Base-by-base conservation (phyloP, 2,888 invertebrate genomes). In the Cremastinae sp. region DNA sequence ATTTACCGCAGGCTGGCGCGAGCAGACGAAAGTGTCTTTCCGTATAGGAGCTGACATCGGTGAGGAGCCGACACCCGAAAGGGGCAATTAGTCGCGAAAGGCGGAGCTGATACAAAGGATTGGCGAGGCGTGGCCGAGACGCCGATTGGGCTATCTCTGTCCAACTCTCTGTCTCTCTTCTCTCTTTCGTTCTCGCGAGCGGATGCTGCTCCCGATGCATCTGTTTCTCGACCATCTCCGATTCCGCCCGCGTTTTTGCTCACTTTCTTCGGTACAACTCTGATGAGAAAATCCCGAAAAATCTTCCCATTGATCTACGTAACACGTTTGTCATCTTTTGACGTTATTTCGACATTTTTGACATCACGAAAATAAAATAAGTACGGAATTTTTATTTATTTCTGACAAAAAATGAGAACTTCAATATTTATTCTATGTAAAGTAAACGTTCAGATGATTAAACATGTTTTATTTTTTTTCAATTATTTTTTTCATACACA, bases 71-170 rank as follows among this genome's bases (percentile, higher is more conserved):
- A 75, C 80, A 80, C 54, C 43, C 74, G 79, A 76, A 70, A 70
- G 45, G 66, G 73, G 82, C 81, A 87, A 87, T 87, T 87, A 87
- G 87, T 81, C 58, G 62, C 72, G 66, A 84, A 84, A 86, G 87
- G 86, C 87, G 86, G 85, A 82, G 84, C 73, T 75, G 80, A 81
- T 80, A 83, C 81, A 87, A 87, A 87, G 85, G 86, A 86, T 86
- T 85, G 85, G 78, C 82, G 22, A 86, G 86, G 86, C 87, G 86
- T 86, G 85, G 82, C 80, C 59, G 71, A 65, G 61, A 78, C 78
- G 71, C 79, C 75, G 71, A 80, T 74, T 74, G 79, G n/a, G 71
- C 10, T 47, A 16, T 54, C 16, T 45, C 28, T 16, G 7, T 53
- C 28, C 38, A 34, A 34, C 16, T 20, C 20, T 16, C n/a, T 36